phyloP scores from a whole-genome alignment of 2,113 vertebrate genomes.

The Poeciliopsis occidentalis region DNA sequence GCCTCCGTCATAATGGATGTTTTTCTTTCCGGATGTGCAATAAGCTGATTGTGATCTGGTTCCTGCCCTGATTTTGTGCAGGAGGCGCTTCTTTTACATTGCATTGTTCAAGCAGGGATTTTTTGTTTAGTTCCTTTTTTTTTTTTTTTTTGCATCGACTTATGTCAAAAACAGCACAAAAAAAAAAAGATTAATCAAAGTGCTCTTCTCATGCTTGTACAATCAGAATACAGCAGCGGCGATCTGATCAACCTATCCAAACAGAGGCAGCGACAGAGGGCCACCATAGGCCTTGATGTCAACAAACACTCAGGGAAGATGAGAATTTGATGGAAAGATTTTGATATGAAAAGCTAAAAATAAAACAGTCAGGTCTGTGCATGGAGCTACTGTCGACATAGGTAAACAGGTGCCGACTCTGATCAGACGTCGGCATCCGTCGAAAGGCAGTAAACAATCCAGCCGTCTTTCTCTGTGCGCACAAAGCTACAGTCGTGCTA shows the following conservation, averaged over 20 bases:
- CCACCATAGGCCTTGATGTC: slow-evolving; percentile 23
- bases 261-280: slow-evolving; percentile 9
- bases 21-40: slow-evolving; percentile 56
- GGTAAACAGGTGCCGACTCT: background rate
- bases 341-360: background rate
- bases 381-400: background rate
- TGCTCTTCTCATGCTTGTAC: slow-evolving; percentile 8
- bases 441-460: background rate
- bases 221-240: background rate
- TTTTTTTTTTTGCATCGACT: background rate
- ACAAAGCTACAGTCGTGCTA: slow-evolving; percentile 4
- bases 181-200: background rate
- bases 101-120: background rate
- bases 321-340: slow-evolving; percentile 6
- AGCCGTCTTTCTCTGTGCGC: background rate
- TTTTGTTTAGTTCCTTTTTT: background rate
- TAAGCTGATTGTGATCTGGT: slow-evolving; percentile 62
- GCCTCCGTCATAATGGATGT: slow-evolving; percentile 64
- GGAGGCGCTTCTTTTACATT: slow-evolving; percentile 18
- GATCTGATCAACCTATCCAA: background rate
- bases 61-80: slow-evolving; percentile 39
- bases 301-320: slow-evolving; percentile 30
- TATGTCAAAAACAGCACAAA: background rate
- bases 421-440: background rate
- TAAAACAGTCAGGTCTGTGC: background rate